phyloP scores from a whole-genome alignment of 2,888 invertebrate species.

The Caenorhabditis virilis region DNA sequence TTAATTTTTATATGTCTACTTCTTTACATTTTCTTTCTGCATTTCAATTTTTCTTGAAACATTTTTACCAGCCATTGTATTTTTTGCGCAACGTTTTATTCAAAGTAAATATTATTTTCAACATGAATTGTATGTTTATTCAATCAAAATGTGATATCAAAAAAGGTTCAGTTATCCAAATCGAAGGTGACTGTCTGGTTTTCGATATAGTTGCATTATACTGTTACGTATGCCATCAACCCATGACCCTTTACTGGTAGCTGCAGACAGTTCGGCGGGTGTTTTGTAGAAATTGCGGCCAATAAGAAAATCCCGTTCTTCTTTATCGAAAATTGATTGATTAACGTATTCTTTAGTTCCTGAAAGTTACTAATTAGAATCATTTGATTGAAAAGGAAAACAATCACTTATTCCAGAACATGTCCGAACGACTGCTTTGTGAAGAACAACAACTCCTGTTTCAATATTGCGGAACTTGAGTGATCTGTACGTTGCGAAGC shows the following conservation, averaged over 20 bases:
- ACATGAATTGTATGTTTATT: too few relatives aligned
- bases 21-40: too few relatives aligned
- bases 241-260: conserved; percentile 7
- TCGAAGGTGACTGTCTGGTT: conserved; percentile 43
- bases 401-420: conserved; percentile 24
- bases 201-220: conserved; percentile 36
- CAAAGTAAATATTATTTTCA: too few relatives aligned
- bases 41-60: too few relatives aligned
- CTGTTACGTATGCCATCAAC: conserved; percentile 30
- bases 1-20: too few relatives aligned
- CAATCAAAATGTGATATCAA: too few relatives aligned
- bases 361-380: conserved; percentile 7
- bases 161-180: conserved; percentile 27
- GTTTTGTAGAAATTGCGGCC: not conserved
- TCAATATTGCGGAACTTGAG: conserved; percentile 37
- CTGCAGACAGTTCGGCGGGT: not conserved
- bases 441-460: conserved; percentile 37
- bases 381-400: not conserved
- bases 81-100: too few relatives aligned
- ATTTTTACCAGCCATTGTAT: too few relatives aligned
- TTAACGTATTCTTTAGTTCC: conserved; percentile 13
- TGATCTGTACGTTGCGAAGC: conserved; percentile 27
- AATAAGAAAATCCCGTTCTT: conserved; percentile 20
- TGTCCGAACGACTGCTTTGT: conserved; percentile 37
- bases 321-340: conserved; percentile 31